Base-by-base conservation (phyloP, 2,888 invertebrate genomes). In the Andrena praecox region DNA sequence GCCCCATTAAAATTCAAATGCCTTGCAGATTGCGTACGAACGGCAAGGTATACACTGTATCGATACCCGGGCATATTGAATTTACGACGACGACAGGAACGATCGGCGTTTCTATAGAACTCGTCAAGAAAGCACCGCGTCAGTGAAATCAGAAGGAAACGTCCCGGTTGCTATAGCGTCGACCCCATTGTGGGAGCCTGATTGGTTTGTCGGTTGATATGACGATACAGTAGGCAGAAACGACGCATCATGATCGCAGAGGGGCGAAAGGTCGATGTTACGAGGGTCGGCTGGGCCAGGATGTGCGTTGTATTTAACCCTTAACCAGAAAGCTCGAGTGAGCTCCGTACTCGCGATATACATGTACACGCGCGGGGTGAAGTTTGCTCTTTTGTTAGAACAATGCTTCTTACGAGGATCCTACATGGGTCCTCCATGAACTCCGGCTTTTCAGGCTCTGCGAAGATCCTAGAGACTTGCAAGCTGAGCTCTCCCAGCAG, bases 191-290 rank as follows among this genome's bases (percentile, higher is more conserved):
- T 85, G 80, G 80, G 66, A 76, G 80, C 73, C 85, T 84, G 88
- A 89, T 89, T 88, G 86, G 87, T 89, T 86, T 86, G 87, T 60
- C 79, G 86, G 87, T 85, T 85, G 87, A 87, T 88, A 86, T 87
- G 87, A 89, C 87, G 87, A 89, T 89, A 88, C 85, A 76, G 60
- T 68, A 59, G 70, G 73, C 81, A 77, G 75, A 72, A 85, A 72
- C 73, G 82, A 69, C 73, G 71, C 77, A 85, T 81, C 77, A 67
- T 74, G 70, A 74, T 50, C 69, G 62, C 74, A 64, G 52, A 56
- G 20, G 59, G 27, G 52, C 59, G 56, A 75, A 82, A 56, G 77
- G 72, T 60, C 52, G 64, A 64, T 66, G 77, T 66, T 77, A 66
- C 69, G 72, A 72, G 77, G 77, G 66, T 56, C 35, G 24, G 31